A percentile compares a stretch with the other conserved stretches of the same genome.
phyloP scores from a whole-genome alignment of 2,797 vertebrate species.

The Propithecus deckenii region DNA sequence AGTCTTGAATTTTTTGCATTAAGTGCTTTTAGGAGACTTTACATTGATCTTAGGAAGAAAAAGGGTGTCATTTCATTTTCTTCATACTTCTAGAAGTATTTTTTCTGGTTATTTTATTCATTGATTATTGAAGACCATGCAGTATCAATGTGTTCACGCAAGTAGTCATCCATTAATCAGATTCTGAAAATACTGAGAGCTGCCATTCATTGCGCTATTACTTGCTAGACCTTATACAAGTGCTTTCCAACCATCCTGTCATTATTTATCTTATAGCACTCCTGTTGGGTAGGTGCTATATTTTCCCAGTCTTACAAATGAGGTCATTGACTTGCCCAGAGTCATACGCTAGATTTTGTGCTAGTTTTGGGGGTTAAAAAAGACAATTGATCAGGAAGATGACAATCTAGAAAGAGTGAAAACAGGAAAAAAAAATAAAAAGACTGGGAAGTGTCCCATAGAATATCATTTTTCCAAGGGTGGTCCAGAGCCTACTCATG shows the following conservation, averaged over 20 bases:
- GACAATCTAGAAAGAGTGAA: neutral
- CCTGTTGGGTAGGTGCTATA: neutral
- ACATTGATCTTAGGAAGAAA: neutral
- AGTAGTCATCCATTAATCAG: neutral
- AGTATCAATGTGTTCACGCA: neutral
- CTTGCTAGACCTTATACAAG: neutral
- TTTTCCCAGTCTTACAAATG: neutral
- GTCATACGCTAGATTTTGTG: neutral
- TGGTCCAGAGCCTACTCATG: fast-evolving
- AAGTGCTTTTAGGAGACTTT: neutral
- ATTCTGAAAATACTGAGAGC: neutral
- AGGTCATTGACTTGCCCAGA: neutral
- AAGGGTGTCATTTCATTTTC: neutral
- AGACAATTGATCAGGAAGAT: neutral
- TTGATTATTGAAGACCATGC: neutral
- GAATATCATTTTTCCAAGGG: neutral
- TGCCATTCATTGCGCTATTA: neutral
- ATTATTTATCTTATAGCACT: neutral
- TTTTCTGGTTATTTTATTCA: neutral
- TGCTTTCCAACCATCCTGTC: neutral
- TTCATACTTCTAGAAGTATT: neutral
- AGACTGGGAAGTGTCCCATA: neutral
- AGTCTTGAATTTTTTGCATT: neutral
- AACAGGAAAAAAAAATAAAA: neutral
- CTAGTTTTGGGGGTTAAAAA: neutral